Evolutionary conservation across 1,140 invertebrate species (phyloP).

Genomic region (Drosophila parabipectinata): DNA sequence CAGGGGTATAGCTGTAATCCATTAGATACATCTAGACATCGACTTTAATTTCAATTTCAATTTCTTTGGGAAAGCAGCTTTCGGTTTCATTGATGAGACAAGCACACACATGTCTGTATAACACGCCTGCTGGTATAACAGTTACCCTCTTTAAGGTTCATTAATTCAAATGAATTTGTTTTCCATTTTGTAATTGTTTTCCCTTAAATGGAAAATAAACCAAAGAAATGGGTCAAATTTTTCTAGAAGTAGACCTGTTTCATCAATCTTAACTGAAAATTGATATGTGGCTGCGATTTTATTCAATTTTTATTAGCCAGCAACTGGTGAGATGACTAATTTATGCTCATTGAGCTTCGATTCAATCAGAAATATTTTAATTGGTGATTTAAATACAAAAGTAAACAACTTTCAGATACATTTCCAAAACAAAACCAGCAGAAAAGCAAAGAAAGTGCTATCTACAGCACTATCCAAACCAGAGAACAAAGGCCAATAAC

Average conservation of each 20-base stretch:
- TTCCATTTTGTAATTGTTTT: slow-evolving; percentile 44
- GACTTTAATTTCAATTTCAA: not conserved
- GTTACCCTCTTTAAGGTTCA: slow-evolving; percentile 39
- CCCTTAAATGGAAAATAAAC: slow-evolving; percentile 46
- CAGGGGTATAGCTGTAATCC: slow-evolving; percentile 25
- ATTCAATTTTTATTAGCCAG: slow-evolving; percentile 78
- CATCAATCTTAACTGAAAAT: not conserved
- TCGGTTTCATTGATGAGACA: slow-evolving; percentile 55
- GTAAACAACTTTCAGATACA: slow-evolving; percentile 15
- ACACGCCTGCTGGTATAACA: slow-evolving; percentile 34
- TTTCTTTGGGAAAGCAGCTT: slow-evolving; percentile 31
- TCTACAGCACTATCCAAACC: not conserved
- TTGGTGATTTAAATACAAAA: slow-evolving; percentile 11
- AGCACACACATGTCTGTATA: no score
- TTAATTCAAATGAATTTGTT: slow-evolving; percentile 62
- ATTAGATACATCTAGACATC: slow-evolving; percentile 45
- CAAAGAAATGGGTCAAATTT: slow-evolving; percentile 59
- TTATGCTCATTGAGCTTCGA: slow-evolving; percentile 44
- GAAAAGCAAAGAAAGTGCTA: not conserved
- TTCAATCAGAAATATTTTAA: slow-evolving; percentile 22
- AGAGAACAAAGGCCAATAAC: not conserved
- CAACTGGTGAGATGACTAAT: slow-evolving; percentile 43
- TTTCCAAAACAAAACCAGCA: not conserved
- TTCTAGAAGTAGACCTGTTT: not conserved
- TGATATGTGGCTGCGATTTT: slow-evolving; percentile 59